Base-by-base conservation (phyloP, 2,888 invertebrate species). In the Drosophila pseudotalamancana region DNA sequence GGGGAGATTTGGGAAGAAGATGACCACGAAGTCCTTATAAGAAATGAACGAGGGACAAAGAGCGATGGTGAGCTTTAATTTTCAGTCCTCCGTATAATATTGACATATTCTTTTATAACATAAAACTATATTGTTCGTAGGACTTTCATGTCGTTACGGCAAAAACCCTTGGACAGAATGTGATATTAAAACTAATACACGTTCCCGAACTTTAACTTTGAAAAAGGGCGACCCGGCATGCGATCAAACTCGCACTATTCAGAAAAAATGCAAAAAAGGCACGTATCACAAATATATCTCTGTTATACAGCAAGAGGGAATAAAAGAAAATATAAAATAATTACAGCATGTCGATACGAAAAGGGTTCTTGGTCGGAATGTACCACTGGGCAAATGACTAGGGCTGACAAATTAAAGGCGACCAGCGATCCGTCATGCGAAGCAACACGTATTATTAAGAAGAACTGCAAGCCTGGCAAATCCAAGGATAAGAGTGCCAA, bases 221-320 rank as follows among this genome's bases (percentile, higher is more conserved):
- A 97, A 97, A 92, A 96, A 96, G 90, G 97, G 97, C 32, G 96
- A 96, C 90, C 93, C 94, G 66, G 94, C 93, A 80, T 97, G 97
- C 91, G 96, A 97, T 90, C 94, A 94, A 75, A 94, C 95, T 82
- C 97, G 96, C 92, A 96, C 95, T 66, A 96, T 97, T 83, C 95
- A 96, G 92, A 97, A 97, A 93, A 97, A 97, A 90, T 97, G 97
- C 94, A 97, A 97, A 93, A 97, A 97, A 94, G 96, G 97, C 96
- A 92, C 90, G 14, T 9, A n/a, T n/a, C 0, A 19, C 19, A 34
- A 11, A 8, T 14, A 6, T 14, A 23, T 14, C 4, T 35, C 3
- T 11, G 6, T 12, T 19, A 8, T n/a, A n/a, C n/a, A 31, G 3
- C 18, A 16, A 12, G 23, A 12, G 6, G 1, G 2, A 12, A 6